phyloP scores from a whole-genome alignment of 2,113 vertebrate species.

The Salvelinus alpinus region DNA sequence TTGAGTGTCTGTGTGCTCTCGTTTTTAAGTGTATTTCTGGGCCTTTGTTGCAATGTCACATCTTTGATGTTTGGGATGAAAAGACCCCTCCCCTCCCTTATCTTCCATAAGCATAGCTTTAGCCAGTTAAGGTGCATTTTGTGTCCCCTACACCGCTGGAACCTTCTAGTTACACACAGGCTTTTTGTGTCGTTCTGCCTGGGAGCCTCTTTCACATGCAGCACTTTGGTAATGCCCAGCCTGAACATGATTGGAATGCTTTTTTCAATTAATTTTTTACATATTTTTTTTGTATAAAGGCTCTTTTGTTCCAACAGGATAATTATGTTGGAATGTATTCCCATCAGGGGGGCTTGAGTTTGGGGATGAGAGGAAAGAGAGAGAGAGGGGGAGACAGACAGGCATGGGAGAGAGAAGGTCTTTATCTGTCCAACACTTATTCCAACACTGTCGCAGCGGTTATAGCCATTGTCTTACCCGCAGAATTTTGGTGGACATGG shows the following conservation, averaged over 20 bases:
- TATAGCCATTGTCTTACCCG: not conserved
- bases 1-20: too few species aligned
- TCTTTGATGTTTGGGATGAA: conserved; percentile 62
- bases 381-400: conserved; percentile 18
- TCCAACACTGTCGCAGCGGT: not conserved
- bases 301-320: conserved; percentile 68
- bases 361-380: conserved; percentile 28
- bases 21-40: not conserved
- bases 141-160: conserved; percentile 34
- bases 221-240: conserved; percentile 54
- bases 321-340: conserved; percentile 73
- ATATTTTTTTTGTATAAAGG: conserved; percentile 42
- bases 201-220: conserved; percentile 53
- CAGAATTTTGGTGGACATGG: too few species aligned
- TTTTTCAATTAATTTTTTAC: conserved; percentile 35
- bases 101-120: conserved; percentile 16
- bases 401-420: conserved; percentile 11
- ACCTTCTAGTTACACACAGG: conserved; percentile 38
- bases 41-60: conserved; percentile 17
- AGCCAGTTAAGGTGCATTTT: conserved; percentile 10
- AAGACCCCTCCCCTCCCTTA: conserved; percentile 34
- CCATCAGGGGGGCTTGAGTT: conserved; percentile 49
- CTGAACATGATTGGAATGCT: conserved; percentile 67
- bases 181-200: not conserved
- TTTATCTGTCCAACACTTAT: not conserved